Base-by-base conservation (phyloP, 2,888 invertebrate species). In the Drosophila bunnanda region DNA sequence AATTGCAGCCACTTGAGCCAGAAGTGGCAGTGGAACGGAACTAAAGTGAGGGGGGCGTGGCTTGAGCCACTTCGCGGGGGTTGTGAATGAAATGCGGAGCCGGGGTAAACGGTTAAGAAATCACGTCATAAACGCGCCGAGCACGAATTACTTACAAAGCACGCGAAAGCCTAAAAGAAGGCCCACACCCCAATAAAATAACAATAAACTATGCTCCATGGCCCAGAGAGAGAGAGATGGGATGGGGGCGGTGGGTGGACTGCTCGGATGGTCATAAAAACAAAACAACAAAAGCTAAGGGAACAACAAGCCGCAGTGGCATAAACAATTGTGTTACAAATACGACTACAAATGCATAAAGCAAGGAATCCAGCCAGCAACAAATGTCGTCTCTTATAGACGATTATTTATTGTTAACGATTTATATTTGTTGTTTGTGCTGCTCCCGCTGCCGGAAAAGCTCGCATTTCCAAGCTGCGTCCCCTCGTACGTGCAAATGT, bases 61-160 rank as follows among this genome's bases (percentile, higher is more conserved):
- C 48, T 41, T 22, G 13, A 22, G 17, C 52, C 52, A 59, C 38
- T 43, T 46, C 10, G 20, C 39, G 41, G 46, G 17, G 44, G 32
- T 30, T 68, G n/a, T 10, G 53, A 54, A 17, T n/a, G 32, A 41
- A 36, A 13, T 10, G 9, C 12, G n/a, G 28, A n/a, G 30, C 20
- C 17, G 30, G 48, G 50, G 52, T 66, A 56, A 67, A 75, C 72
- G 67, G 67, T 69, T 82, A 75, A 76, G 88, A 89, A 85, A 89
- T 89, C 89, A 84, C 87, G 85, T 89, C 85, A 86, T 86, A 86
- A 84, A 82, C 85, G 88, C 66, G 88, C 78, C 85, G 48, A 72
- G 89, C 85, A 89, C 85, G 85, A 89, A 87, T 84, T 89, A 86
- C 89, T 87, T 89, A 79, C 89, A 77, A 87, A 89, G 82, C 89